Evolutionary conservation across 2,888 invertebrate genomes (phyloP).

Genomic region (Macrophya annulata): DNA sequence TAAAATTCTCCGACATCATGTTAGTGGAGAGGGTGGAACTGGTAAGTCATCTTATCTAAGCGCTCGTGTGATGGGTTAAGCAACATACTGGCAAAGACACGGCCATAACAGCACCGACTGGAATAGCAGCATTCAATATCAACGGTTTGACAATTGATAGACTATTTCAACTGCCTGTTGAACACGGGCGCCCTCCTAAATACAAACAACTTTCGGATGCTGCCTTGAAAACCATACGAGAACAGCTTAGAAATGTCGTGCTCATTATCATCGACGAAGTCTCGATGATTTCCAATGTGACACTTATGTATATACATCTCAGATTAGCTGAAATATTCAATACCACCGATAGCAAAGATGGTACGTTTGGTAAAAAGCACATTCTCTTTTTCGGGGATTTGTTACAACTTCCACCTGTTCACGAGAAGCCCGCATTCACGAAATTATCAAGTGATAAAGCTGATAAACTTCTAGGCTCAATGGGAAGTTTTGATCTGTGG

Average conservation of each 20-base stretch:
- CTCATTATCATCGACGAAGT: slow-evolving; percentile 67
- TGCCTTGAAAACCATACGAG: slow-evolving; percentile 59
- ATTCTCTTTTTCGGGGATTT: slow-evolving; percentile 64
- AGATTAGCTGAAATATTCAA: slow-evolving; percentile 66
- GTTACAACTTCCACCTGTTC: slow-evolving; percentile 68
- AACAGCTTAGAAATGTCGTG: slow-evolving; percentile 64
- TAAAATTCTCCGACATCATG: slow-evolving; percentile 60
- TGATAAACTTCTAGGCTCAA: slow-evolving; percentile 65
- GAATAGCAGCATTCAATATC: slow-evolving; percentile 55
- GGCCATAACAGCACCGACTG: too few species aligned
- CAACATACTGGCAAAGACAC: too few species aligned
- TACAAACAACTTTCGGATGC: slow-evolving; percentile 62
- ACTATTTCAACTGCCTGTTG: too few species aligned
- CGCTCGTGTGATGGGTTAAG: too few species aligned
- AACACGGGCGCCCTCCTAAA: too few species aligned
- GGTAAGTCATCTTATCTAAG: slow-evolving; percentile 66
- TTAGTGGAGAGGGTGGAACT: slow-evolving; percentile 69
- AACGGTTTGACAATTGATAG: background rate
- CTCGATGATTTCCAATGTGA: slow-evolving; percentile 61
- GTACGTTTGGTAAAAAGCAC: slow-evolving; percentile 66
- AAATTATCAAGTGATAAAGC: slow-evolving; percentile 62
- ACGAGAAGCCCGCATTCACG: slow-evolving; percentile 65
- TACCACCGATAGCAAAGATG: slow-evolving; percentile 64
- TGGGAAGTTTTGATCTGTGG: slow-evolving; percentile 67
- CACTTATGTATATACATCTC: slow-evolving; percentile 64